Evolutionary conservation across 2,113 vertebrate genomes (phyloP), one percentile per base, ranked within the genome.

Genomic region (Cyprinodon tularosa): DNA sequence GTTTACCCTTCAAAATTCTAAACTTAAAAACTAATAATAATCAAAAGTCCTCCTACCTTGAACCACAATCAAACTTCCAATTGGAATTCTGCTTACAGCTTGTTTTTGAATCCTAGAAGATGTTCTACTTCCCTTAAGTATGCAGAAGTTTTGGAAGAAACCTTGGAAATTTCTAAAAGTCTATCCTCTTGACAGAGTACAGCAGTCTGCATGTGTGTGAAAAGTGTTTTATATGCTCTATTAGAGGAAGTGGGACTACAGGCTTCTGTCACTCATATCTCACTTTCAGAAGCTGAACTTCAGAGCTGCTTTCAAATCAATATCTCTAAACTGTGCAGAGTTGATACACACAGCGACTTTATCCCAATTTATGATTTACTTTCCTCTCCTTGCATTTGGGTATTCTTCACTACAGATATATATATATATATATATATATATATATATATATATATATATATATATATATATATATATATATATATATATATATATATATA

Each of bases 231-330:
- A 80, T 86, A 66, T 39, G 53, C 14, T 10, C 3, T 10, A 0
- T 69, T 53, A 77, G 78, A 86, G 90, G 89, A 93, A 93, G 84
- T 88, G 80, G 47, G 17, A 82, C 44, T 15, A 15, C 14, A 0
- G 4, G 4, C 39, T 2, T 20, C 70, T 69, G 37, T 76, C 9
- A 66, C 13, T 63, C 38, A 59, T 66, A 79, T 72, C 66, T 38
- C 29, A 36, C 73, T 72, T 77, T 61, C 67, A n/a, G 38, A 59
- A 38, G 72, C 3, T 1, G 20, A 37, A 2, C 14, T 68, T n/a
- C 20, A 57, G 20, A 22, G 36, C 22, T 53, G 4, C 29, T 62
- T 59, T 61, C 44, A 53, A 8, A n/a, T 66, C 15, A 65, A 12
- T 4, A 66, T 15, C 20, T 57, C 17, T 20, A 57, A 57, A 10